These are phyloP conservation scores for Linnaemya tessellans DNA, from an alignment of 2,888 invertebrate genomes.

Conservation along the genomic window DNA sequence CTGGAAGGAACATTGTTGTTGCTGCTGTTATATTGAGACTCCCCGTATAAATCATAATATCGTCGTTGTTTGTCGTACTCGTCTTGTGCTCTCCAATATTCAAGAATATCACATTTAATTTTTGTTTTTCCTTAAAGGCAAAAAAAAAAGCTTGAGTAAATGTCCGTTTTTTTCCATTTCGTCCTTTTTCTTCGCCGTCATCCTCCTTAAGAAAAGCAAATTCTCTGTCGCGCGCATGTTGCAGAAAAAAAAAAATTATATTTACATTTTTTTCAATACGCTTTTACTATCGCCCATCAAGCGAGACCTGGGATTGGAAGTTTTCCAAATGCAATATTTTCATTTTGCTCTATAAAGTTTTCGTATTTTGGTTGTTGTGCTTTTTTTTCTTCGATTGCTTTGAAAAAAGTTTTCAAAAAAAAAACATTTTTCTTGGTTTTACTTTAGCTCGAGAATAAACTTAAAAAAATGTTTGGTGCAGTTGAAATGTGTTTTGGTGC, in stretches of 20 bases:
- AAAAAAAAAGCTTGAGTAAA: conserved; percentile 62
- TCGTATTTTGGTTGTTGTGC: conserved; percentile 51
- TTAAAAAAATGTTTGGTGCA: neutral
- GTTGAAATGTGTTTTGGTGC: conserved; percentile 8
- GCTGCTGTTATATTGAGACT: conserved; percentile 52
- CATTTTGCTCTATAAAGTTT: conserved; percentile 74
- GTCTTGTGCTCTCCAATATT: conserved; percentile 44
- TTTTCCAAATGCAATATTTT: conserved; percentile 79
- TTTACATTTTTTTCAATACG: conserved; percentile 33
- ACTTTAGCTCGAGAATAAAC: neutral
- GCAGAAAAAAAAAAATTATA: conserved; percentile 50
- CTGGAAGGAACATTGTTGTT: conserved; percentile 27
- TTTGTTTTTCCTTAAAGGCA: neutral
- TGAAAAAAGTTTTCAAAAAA: conserved; percentile 55
- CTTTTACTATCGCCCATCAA: conserved; percentile 49
- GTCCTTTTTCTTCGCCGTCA: conserved; percentile 57
- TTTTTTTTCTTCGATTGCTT: conserved; percentile 74
- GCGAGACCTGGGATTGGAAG: conserved; percentile 81
- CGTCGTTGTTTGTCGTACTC: conserved; percentile 51
- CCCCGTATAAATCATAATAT: conserved; percentile 68
- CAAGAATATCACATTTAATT: conserved; percentile 39
- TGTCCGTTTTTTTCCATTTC: conserved; percentile 56
- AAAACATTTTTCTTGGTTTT: conserved; percentile 27
- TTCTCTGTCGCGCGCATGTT: conserved; percentile 73
- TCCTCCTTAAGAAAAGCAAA: conserved; percentile 66